Evolutionary conservation across 64 coral and sea anemone species (phyloP).

Genomic region (Montipora sp.): DNA sequence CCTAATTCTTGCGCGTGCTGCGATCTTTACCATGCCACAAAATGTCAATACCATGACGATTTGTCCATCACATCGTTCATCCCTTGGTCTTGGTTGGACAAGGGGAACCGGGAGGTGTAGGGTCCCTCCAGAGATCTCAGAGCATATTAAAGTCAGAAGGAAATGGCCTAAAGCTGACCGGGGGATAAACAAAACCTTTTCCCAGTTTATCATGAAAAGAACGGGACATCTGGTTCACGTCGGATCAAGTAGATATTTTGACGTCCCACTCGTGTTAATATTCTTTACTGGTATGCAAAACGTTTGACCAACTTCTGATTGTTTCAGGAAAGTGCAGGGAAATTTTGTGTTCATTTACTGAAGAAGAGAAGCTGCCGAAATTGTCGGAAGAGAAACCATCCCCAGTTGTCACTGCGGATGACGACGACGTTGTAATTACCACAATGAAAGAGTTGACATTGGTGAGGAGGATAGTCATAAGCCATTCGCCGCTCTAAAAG

Average conservation of each 20-base stretch:
- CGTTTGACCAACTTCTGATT: background rate
- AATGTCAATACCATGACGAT: no score
- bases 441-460: no score
- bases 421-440: no score
- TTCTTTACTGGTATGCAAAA: background rate
- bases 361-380: background rate
- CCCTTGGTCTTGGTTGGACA: no score
- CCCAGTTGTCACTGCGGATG: no score
- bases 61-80: no score
- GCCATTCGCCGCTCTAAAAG: no score
- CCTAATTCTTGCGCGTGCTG: constrained; percentile 37
- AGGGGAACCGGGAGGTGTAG: background rate
- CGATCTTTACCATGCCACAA: background rate
- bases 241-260: background rate
- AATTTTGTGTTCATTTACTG: background rate
- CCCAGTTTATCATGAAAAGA: background rate
- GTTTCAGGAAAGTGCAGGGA: background rate
- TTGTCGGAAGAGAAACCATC: no score
- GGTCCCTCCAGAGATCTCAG: constrained; percentile 12
- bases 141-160: background rate
- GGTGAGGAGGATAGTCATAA: no score
- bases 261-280: background rate
- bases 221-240: background rate
- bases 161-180: constrained; percentile 20
- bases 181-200: background rate